phyloP scores from a whole-genome alignment of 2,113 vertebrate genomes.

The Galemys pyrenaicus region DNA sequence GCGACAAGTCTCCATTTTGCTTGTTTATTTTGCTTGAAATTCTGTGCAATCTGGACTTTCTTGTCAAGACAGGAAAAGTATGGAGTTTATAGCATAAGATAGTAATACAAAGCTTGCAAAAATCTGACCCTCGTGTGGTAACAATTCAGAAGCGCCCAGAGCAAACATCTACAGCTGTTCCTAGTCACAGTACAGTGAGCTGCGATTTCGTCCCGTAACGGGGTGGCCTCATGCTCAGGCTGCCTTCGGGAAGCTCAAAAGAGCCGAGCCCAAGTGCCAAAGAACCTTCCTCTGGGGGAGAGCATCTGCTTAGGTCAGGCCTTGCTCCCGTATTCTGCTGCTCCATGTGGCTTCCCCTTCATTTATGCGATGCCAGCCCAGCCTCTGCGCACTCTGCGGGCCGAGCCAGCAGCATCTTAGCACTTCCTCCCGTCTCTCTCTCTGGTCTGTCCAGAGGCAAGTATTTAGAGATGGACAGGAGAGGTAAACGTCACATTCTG shows the following conservation, averaged over 20 bases:
- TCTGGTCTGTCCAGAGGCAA: not conserved
- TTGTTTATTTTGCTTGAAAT: not conserved
- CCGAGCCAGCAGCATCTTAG: no score
- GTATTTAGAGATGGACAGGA: not conserved
- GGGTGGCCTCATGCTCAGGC: no score
- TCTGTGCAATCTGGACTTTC: not conserved
- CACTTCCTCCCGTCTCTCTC: not conserved
- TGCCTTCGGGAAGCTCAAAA: not conserved
- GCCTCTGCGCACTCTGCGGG: not conserved
- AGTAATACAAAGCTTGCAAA: not conserved
- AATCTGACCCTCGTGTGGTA: not conserved
- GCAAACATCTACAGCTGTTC: fast-evolving
- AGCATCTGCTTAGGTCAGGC: not conserved
- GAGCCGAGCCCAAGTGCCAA: not conserved
- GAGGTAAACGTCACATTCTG: not conserved
- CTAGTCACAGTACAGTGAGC: no score
- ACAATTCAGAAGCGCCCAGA: not conserved
- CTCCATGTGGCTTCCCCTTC: not conserved
- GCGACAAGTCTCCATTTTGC: not conserved
- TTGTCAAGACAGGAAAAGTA: not conserved
- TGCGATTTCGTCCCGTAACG: not conserved
- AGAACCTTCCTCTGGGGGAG: not conserved
- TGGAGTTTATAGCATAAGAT: not conserved
- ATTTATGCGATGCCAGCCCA: not conserved
- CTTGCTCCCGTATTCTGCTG: not conserved